Percentiles rank a stretch among this genome's conserved stretches.
Conservation (phyloP, 2,113 vertebrate genomes). For the Microtus pennsylvanicus region DNA sequence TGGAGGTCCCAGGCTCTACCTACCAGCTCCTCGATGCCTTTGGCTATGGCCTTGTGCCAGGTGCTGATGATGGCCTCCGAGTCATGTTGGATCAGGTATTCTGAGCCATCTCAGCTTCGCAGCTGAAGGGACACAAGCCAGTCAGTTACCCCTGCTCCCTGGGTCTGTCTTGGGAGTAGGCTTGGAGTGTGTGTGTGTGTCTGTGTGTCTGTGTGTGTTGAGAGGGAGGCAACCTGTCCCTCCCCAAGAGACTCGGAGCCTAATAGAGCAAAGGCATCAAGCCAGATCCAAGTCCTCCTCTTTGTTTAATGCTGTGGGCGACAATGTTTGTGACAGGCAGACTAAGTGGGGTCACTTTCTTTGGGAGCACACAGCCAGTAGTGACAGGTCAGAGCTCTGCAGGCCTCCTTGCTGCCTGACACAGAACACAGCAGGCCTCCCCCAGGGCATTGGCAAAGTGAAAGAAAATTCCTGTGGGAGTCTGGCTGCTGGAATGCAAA, state of each 20-base stretch:
- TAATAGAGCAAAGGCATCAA: not conserved
- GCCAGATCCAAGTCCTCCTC: not conserved
- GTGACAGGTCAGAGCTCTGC: not conserved
- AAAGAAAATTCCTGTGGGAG: not conserved
- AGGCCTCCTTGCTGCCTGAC: not conserved
- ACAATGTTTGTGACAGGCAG: not conserved
- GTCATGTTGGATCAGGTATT: slow-evolving; percentile 96
- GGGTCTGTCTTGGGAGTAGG: not conserved
- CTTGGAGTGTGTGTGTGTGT: too few species aligned
- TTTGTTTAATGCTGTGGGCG: not conserved
- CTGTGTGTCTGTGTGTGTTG: not conserved
- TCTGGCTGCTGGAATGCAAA: not conserved
- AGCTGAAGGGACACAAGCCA: slow-evolving; percentile 86
- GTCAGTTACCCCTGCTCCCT: not conserved
- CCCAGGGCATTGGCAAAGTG: not conserved
- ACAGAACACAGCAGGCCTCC: not conserved
- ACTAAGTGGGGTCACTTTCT: not conserved
- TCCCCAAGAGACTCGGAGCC: not conserved
- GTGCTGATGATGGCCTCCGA: slow-evolving; percentile 94
- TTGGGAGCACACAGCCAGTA: not conserved
- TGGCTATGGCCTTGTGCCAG: slow-evolving; percentile 92
- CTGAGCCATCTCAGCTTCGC: slow-evolving; percentile 90
- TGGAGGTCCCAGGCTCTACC: slow-evolving; percentile 84
- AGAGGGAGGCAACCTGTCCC: not conserved
- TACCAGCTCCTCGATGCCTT: slow-evolving; percentile 92